Conservation (phyloP, 2,797 vertebrate species). For the Melanotaenia parkinsoni region DNA sequence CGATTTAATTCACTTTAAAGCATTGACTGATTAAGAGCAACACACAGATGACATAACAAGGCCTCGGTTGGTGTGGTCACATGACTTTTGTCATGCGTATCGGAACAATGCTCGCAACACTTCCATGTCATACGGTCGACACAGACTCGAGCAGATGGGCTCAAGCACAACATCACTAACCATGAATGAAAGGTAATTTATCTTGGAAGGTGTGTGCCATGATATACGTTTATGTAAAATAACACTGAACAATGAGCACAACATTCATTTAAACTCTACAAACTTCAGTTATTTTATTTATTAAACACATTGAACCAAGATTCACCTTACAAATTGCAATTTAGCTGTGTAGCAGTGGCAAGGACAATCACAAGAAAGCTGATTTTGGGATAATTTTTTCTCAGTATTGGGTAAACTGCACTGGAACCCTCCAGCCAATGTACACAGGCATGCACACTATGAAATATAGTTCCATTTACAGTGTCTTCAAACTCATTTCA, state of each 20-base stretch:
- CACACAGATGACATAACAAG: too few relatives aligned
- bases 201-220: background rate
- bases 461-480: constrained; percentile 49
- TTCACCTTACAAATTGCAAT: background rate
- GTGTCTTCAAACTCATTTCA: constrained; percentile 61
- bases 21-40: too few relatives aligned
- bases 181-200: background rate
- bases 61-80: too few relatives aligned
- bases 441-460: constrained; percentile 5
- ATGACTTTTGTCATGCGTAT: too few relatives aligned
- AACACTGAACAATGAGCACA: background rate
- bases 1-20: too few relatives aligned
- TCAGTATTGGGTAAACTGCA: constrained; percentile 9
- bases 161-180: too few relatives aligned
- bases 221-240: background rate
- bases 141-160: too few relatives aligned
- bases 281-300: background rate
- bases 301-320: background rate
- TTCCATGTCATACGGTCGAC: too few relatives aligned
- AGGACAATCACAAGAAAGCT: background rate
- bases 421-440: background rate
- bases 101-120: too few relatives aligned
- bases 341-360: background rate
- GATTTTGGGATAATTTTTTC: constrained; percentile 23
- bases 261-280: background rate